Evolutionary conservation across 2,888 invertebrate genomes (phyloP).

Genomic region (Platerodrilus igneus): DNA sequence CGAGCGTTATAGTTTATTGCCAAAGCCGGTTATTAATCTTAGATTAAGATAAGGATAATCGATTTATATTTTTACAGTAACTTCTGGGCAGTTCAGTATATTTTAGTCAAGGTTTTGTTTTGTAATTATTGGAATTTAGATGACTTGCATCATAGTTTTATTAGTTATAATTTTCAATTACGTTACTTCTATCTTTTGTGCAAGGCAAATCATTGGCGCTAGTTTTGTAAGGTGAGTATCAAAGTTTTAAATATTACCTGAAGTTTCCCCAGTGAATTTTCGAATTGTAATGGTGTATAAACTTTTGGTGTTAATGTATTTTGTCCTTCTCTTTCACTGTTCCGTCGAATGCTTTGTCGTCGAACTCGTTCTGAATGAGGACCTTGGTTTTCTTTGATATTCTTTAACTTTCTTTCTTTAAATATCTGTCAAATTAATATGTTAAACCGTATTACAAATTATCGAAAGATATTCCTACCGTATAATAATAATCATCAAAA

Average conservation of each 20-base stretch:
- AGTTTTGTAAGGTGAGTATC: too few species aligned
- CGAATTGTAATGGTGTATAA: conserved; percentile 84
- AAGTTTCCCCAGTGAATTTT: conserved; percentile 90
- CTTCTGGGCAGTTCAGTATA: conserved; percentile 1
- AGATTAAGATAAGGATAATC: too few species aligned
- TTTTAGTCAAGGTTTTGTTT: not conserved
- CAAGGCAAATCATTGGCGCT: too few species aligned
- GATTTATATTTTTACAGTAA: too few species aligned
- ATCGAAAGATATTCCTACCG: conserved; percentile 53
- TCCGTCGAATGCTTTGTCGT: conserved; percentile 47
- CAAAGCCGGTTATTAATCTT: too few species aligned
- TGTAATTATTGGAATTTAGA: not conserved
- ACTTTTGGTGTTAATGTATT: conserved; percentile 52
- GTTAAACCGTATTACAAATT: not conserved
- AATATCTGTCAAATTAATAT: conserved; percentile 51
- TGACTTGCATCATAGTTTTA: too few species aligned
- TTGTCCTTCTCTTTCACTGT: conserved; percentile 51
- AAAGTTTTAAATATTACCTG: too few species aligned
- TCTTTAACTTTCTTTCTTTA: conserved; percentile 59
- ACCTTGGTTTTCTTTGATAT: conserved; percentile 54
- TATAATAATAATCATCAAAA: conserved; percentile 95
- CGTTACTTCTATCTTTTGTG: too few species aligned
- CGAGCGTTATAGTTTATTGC: too few species aligned
- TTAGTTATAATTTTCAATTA: conserved; percentile 1
- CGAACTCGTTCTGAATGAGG: conserved; percentile 61